Conservation (phyloP, 2,888 invertebrate genomes). For the Troglohyphantes excavatus region DNA sequence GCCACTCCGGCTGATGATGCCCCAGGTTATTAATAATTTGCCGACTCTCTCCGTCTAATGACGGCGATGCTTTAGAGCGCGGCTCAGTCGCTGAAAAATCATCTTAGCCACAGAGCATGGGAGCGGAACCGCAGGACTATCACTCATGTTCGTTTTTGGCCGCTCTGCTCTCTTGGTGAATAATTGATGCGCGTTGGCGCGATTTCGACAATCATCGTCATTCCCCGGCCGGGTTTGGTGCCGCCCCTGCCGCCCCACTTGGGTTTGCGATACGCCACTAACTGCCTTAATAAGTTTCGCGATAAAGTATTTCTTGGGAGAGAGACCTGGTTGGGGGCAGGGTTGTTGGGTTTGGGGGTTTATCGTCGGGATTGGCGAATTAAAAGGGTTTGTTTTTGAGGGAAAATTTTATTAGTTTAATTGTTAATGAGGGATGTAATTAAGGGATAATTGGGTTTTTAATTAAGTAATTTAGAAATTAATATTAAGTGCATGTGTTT, state of each 20-base stretch:
- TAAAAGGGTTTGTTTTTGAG: background rate
- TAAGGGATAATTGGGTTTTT: too few species aligned
- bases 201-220: constrained; percentile 75
- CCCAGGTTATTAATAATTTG: constrained; percentile 74
- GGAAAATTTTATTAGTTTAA: too few species aligned
- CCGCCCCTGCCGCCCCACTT: constrained; percentile 4
- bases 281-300: constrained; percentile 77
- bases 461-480: too few species aligned
- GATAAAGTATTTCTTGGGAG: constrained; percentile 65
- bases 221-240: constrained; percentile 11
- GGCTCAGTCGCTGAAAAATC: constrained; percentile 67
- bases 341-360: background rate
- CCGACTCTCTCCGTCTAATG: constrained; percentile 41
- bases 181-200: constrained; percentile 73
- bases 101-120: constrained; percentile 65
- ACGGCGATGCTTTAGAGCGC: constrained; percentile 55
- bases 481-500: too few species aligned
- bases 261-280: constrained; percentile 45
- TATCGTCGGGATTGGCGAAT: constrained; percentile 11
- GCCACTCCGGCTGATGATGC: constrained; percentile 69
- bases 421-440: too few species aligned
- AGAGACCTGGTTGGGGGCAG: background rate
- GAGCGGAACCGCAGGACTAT: constrained; percentile 44
- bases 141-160: constrained; percentile 59
- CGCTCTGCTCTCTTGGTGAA: constrained; percentile 24